These are phyloP conservation scores for Catalaphyllia jardinei DNA, from an alignment of 64 coral and sea anemone genomes.

Conservation along the genomic window DNA sequence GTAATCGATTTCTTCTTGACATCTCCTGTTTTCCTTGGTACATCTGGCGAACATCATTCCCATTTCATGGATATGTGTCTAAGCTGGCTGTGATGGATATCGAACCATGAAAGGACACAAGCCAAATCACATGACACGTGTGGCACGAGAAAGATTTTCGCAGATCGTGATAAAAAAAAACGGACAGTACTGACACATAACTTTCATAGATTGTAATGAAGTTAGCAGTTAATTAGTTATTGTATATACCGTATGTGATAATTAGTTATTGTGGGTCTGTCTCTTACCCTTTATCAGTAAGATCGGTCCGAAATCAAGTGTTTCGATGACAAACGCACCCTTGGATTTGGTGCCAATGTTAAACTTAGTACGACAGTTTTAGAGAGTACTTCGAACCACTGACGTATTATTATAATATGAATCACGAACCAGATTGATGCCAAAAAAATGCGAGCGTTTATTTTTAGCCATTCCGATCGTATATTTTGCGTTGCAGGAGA, in stretches of 20 bases:
- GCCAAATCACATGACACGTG: too few species aligned
- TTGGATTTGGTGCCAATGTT: neutral
- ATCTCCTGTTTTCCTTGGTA: neutral
- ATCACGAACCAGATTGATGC: neutral
- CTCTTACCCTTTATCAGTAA: neutral
- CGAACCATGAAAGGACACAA: too few species aligned
- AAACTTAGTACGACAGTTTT: neutral
- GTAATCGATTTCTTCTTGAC: too few species aligned
- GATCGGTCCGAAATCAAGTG: neutral
- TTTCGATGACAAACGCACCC: neutral
- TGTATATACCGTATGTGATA: neutral
- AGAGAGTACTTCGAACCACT: neutral
- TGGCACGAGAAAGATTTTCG: too few species aligned
- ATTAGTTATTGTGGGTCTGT: neutral
- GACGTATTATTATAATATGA: neutral
- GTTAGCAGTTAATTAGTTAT: constrained; percentile 12
- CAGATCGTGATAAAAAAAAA: neutral
- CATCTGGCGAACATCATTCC: constrained; percentile 2
- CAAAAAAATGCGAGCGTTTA: neutral
- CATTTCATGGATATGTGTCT: too few species aligned
- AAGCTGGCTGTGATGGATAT: too few species aligned
- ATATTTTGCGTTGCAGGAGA: constrained; percentile 47
- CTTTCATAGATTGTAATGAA: constrained; percentile 9
- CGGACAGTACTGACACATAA: neutral
- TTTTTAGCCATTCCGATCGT: constrained; percentile 48